Conservation (phyloP, 2,797 vertebrate genomes). For the Amblyopsis hoosieri region DNA sequence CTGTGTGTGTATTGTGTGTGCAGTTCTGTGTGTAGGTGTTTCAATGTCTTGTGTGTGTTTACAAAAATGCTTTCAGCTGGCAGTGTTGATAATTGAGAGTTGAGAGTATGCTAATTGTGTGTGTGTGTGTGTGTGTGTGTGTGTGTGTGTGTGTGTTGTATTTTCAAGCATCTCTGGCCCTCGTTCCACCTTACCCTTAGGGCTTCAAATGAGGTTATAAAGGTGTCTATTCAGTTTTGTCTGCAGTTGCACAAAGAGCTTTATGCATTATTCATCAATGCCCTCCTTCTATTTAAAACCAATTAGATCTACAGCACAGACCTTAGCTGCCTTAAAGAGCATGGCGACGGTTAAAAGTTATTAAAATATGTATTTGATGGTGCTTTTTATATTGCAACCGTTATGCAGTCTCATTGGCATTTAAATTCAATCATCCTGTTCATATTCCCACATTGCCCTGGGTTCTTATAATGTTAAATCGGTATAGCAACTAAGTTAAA, state of each 20-base stretch:
- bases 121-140: constrained; percentile 6
- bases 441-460: not conserved
- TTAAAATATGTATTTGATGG: not conserved
- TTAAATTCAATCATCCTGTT: not conserved
- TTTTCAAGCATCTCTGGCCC: not conserved
- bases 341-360: not conserved
- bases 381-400: not conserved
- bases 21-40: no score
- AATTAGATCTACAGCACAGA: not conserved
- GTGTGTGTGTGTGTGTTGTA: constrained; percentile 1
- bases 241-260: not conserved
- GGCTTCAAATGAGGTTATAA: not conserved
- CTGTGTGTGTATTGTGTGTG: no score
- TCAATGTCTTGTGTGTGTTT: not conserved
- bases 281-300: not conserved
- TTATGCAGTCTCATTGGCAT: not conserved
- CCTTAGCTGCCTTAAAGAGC: not conserved
- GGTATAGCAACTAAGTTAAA: no score
- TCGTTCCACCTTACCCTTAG: not conserved
- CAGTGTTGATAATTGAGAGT: not conserved
- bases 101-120: not conserved
- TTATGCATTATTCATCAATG: constrained; percentile 1
- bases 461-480: no score
- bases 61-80: not conserved
- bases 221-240: not conserved